Conservation (phyloP, 2,797 vertebrate genomes). For the Silurus lanzhouensis region DNA sequence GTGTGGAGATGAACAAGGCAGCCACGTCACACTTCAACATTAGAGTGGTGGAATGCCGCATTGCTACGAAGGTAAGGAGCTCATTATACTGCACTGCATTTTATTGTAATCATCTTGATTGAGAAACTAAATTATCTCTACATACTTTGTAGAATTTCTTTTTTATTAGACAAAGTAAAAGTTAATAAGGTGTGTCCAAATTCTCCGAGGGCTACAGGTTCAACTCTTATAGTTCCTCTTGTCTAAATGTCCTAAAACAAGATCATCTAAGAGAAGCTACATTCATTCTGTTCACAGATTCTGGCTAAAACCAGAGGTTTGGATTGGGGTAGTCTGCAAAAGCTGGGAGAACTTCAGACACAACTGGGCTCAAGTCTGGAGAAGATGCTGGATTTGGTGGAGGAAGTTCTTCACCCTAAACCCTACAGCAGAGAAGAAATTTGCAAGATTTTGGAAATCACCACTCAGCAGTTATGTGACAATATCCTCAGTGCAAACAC, state of each 20-base stretch:
- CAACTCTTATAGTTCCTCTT: neutral
- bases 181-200: neutral
- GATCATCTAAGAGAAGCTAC: neutral
- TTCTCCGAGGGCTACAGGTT: neutral
- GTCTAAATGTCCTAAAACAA: neutral
- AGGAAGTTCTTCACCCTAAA: slow-evolving; percentile 85
- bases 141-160: neutral
- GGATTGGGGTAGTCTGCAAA: slow-evolving; percentile 75
- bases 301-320: slow-evolving; percentile 81
- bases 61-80: slow-evolving; percentile 88
- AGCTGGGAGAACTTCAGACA: slow-evolving; percentile 83
- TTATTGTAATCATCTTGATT: neutral
- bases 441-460: slow-evolving; percentile 83
- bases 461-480: slow-evolving; percentile 76
- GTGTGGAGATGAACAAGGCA: slow-evolving; percentile 97
- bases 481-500: slow-evolving; percentile 86
- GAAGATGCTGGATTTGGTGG: slow-evolving; percentile 85
- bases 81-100: neutral
- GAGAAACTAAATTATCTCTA: neutral
- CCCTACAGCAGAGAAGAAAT: slow-evolving; percentile 89
- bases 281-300: slow-evolving; percentile 73
- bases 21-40: slow-evolving; percentile 94
- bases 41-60: slow-evolving; percentile 92
- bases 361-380: slow-evolving; percentile 79
- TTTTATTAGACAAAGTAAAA: neutral